These are phyloP conservation scores for Melanophora roralis DNA, from an alignment of 2,888 invertebrate species.

Conservation along the genomic window DNA sequence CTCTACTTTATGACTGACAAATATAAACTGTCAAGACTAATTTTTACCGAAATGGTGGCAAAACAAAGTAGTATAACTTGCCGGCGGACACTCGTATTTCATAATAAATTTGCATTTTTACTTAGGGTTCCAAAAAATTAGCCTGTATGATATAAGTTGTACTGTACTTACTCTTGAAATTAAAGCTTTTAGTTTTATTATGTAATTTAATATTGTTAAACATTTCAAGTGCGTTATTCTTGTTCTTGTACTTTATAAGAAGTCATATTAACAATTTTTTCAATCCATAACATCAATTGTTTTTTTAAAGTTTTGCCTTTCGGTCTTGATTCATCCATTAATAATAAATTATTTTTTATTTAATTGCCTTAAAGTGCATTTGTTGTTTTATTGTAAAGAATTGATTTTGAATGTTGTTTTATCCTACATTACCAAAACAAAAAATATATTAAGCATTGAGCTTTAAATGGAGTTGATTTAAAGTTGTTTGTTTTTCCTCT, in stretches of 20 bases:
- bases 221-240: constrained; percentile 26
- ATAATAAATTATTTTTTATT: constrained; percentile 4
- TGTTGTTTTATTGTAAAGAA: constrained; percentile 19
- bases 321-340: neutral
- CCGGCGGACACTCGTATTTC: too few relatives aligned
- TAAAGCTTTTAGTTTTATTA: constrained; percentile 6
- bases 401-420: constrained; percentile 51
- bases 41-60: too few relatives aligned
- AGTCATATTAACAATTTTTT: neutral
- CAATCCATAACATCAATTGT: neutral
- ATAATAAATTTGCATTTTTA: too few relatives aligned
- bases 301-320: too few relatives aligned
- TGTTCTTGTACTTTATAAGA: constrained; percentile 26
- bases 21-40: too few relatives aligned
- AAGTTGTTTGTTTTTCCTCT: neutral
- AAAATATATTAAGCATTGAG: neutral
- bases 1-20: too few relatives aligned
- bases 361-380: constrained; percentile 27
- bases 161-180: too few relatives aligned
- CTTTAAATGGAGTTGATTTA: constrained; percentile 25
- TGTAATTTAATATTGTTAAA: constrained; percentile 2
- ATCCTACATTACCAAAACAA: constrained; percentile 20
- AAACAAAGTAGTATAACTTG: too few relatives aligned
- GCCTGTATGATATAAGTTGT: too few relatives aligned
- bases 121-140: too few relatives aligned